Base-by-base conservation (phyloP, 2,113 vertebrate species). In the Tenrec ecaudatus region DNA sequence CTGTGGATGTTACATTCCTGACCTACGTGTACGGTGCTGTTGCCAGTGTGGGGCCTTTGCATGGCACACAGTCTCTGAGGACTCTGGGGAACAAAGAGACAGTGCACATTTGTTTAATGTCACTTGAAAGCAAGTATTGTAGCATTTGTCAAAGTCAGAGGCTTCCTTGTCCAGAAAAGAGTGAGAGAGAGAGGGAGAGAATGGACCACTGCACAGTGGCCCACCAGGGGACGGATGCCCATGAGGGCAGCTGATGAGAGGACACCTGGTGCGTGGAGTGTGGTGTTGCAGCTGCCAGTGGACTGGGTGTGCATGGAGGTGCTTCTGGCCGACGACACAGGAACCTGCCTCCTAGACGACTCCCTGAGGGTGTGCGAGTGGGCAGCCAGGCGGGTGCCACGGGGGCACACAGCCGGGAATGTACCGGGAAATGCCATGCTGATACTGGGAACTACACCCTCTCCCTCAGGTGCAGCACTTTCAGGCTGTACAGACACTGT, bases 21-120 rank as follows among this genome's bases (percentile, higher is more conserved):
- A 98, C 98, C 98, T 98, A 98, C 98, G 98, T 98, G 99, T 99
- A 99, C 99, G 99, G 99, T 99, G 99, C 99, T 99, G 98, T 97
- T 96, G 98, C 98, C 98, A 97, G 97, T 97, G 97, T 97, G 96
- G 94, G 95, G 97, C 97, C 98, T 98, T 98, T 98, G 96, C 97
- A 97, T n/a, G n/a, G n/a, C 97, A 97, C 98, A 98, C 97, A 97
- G 98, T 95, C 97, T 97, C 96, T 97, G 86, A 94, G 97, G 95
- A 96, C 98, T 97, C 98, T 96, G 97, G 97, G 98, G 98, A 98
- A 98, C 98, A 98, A 98, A 98, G 98, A 97, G 97, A 98, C 98
- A 98, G 98, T 98, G 97, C 98, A 97, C 97, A 97, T 98, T 98
- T 98, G 98, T 98, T 98, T 96, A 97, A 97, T 97, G 98, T 97